Base-by-base conservation (phyloP, 2,113 vertebrate genomes). In the Ranitomeya variabilis region DNA sequence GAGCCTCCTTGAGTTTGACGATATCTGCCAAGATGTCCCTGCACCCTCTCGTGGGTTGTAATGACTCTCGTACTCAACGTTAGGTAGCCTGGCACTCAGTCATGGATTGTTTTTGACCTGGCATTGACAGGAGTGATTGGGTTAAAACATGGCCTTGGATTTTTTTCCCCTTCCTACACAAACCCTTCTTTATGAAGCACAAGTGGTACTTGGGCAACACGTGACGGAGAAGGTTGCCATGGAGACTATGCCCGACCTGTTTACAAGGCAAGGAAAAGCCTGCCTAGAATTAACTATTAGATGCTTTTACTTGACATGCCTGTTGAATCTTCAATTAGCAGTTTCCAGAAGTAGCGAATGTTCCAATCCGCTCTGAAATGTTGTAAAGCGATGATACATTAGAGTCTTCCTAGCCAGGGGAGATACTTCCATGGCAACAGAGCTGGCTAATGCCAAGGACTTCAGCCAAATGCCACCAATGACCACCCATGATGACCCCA, bases 171-270 rank as follows among this genome's bases (percentile, higher is more conserved):
- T 89, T 89, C 73, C 71, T n/a, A 84, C 80, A 89, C 87, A 89
- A 79, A 84, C 73, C 81, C 73, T 78, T 71, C 73, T 89, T 89
- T 89, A 77, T 89, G 23, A 66, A 84, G 21, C 67, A 83, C 87
- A 83, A 88, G 87, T 89, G 87, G 87, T 57, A 78, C 80, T 88
- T 77, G 69, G 81, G 81, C 67, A 66, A 55, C 71, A 84, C 51
- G 81, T 76, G 59, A 83, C 64, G 66, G 62, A 64, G 80, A 13
- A 45, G 37, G 87, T 89, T 89, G 57, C 87, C 59, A 84, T 84
- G 59, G 87, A 55, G 45, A 89, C 81, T 81, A 78, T 74, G 71
- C 59, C 87, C 80, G 37, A 59, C 80, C 69, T 82, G 67, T 88
- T 88, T 74, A 83, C 69, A 62, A 59, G 80, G 79, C 85, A 83